These are phyloP conservation scores for Galeopsomyia nigrocyanea DNA, from an alignment of 2,888 invertebrate genomes.

Conservation along the genomic window DNA sequence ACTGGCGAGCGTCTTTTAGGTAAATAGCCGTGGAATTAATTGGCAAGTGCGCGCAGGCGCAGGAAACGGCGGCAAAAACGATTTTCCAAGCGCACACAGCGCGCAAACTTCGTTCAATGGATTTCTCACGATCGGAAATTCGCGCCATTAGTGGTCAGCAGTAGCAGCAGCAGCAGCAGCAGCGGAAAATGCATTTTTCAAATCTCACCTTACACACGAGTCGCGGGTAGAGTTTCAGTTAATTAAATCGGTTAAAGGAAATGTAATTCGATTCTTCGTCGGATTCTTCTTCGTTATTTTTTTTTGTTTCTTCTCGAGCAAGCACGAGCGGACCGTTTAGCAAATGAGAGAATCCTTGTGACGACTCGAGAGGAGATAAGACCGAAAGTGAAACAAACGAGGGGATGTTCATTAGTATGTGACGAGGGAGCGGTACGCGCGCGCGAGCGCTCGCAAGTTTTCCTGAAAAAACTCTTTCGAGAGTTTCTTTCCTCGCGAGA, in stretches of 20 bases:
- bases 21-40: conserved; percentile 47
- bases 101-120: conserved; percentile 22
- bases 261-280: conserved; percentile 22
- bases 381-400: conserved; percentile 42
- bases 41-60: conserved; percentile 41
- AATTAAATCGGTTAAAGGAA: conserved; percentile 32
- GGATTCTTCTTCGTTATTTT: too few species aligned
- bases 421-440: conserved; percentile 27
- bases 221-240: conserved; percentile 18
- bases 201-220: conserved; percentile 28
- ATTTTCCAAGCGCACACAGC: conserved; percentile 20
- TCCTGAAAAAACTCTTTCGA: conserved; percentile 34
- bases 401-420: conserved; percentile 46
- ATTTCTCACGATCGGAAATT: conserved; percentile 50
- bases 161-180: not conserved
- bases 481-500: not conserved
- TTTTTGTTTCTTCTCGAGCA: too few species aligned
- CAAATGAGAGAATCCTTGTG: too few species aligned
- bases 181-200: conserved; percentile 42
- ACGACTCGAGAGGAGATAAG: too few species aligned
- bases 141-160: conserved; percentile 34
- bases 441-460: conserved; percentile 18
- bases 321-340: too few species aligned
- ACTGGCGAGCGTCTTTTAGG: conserved; percentile 32
- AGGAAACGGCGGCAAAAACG: conserved; percentile 47